Conservation (phyloP, 2,888 invertebrate genomes). For the Galerucella nymphaeae region DNA sequence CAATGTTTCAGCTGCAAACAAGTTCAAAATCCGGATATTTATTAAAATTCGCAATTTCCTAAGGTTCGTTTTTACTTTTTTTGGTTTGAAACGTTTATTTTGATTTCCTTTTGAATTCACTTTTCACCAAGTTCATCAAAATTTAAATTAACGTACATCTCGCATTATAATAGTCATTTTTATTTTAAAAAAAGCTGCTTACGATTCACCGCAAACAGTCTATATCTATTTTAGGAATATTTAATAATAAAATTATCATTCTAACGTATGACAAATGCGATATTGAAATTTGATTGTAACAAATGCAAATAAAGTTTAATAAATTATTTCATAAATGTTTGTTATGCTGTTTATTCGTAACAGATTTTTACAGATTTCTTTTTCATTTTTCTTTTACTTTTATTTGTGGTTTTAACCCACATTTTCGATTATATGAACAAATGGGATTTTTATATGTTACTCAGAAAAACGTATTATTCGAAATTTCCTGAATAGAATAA, state of each 20-base stretch:
- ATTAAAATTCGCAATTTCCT: neutral
- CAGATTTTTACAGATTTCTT: neutral
- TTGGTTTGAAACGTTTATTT: too few relatives aligned
- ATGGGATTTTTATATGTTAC: neutral
- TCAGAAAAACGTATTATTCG: neutral
- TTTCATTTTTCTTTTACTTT: too few relatives aligned
- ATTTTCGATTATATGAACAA: neutral
- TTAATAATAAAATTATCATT: conserved; percentile 15
- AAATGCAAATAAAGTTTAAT: neutral
- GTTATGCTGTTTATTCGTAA: neutral
- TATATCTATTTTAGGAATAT: conserved; percentile 12
- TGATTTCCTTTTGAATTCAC: too few relatives aligned
- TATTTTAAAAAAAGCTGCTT: too few relatives aligned
- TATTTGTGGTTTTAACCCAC: neutral
- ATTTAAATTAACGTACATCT: too few relatives aligned
- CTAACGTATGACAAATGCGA: conserved; percentile 4
- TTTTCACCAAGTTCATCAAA: too few relatives aligned
- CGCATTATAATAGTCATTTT: too few relatives aligned
- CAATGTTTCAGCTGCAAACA: neutral
- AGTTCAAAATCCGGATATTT: neutral
- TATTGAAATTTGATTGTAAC: conserved; percentile 1
- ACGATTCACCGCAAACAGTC: neutral
- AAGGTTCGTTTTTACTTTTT: neutral
- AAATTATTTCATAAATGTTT: neutral
- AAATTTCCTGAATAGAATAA: neutral